Evolutionary conservation across 2,888 invertebrate genomes (phyloP), one percentile per base, ranked within the genome.

Genomic region (Aleiodes testaceus): DNA sequence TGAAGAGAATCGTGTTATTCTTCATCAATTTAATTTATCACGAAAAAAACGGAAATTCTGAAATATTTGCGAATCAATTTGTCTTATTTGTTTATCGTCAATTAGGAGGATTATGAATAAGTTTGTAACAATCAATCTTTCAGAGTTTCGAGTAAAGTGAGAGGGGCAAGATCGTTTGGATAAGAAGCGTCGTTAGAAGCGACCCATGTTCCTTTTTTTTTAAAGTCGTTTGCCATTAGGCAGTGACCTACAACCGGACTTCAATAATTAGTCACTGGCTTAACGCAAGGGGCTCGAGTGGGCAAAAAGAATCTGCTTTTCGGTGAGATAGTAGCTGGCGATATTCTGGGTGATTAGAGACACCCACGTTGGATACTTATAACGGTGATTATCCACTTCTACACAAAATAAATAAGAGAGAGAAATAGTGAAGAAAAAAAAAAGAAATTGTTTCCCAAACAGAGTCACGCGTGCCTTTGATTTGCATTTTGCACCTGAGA

Each of bases 191-290:
- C 26, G 5, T 26, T 26, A 26, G 26, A 26, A 26, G 26, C 3
- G 26, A 2, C 77, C 66, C n/a, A 50, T 20, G 6, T 30, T 55
- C n/a, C 63, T 14, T 49, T 64, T 52, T 49, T 64, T 52, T 53
- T 45, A 44, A 50, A 79, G 79, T 78, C 78, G 78, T 79, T 81
- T 74, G 78, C 80, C 84, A 85, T 84, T 85, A 84, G 83, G 82
- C 81, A 82, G 82, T 82, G 83, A 82, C 81, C 84, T 80, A 83
- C 84, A 85, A 85, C 84, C 52, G 18, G 81, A 83, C 81, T 36
- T 36, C 79, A 74, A 81, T 82, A 84, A 85, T 85, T 85, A 85
- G 85, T 85, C 82, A 84, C 84, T 82, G 81, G 66, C 79, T 78
- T 82, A 85, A 82, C 82, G 81, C 81, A 81, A 79, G 52, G 52